phyloP scores from a whole-genome alignment of 2,888 invertebrate genomes.

The Cheilosia urbana region DNA sequence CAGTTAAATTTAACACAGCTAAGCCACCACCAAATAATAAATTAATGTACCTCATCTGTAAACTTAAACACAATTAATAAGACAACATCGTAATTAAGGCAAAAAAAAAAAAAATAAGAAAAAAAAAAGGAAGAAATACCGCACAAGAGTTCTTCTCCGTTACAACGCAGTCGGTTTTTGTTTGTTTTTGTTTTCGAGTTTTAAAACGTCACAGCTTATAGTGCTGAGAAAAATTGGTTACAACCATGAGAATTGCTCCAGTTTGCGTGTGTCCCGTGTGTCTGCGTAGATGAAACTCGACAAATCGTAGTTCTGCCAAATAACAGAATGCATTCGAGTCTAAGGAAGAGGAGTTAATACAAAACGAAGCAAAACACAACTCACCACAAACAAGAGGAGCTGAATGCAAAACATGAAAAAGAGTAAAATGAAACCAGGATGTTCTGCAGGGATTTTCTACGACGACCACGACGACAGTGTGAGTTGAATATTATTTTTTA shows the following conservation, averaged over 20 bases:
- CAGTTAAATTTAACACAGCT: slow-evolving; percentile 7
- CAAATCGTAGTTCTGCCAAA: neutral
- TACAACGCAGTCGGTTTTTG: neutral
- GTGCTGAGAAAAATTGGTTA: slow-evolving; percentile 1
- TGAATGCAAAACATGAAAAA: slow-evolving; percentile 28
- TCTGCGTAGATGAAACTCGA: neutral
- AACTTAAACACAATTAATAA: slow-evolving; percentile 13
- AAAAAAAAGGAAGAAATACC: neutral
- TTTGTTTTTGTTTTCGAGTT: neutral
- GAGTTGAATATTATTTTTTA: slow-evolving; percentile 9
- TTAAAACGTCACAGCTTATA: neutral
- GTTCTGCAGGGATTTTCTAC: slow-evolving; percentile 54
- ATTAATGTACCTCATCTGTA: slow-evolving; percentile 29
- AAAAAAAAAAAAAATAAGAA: neutral
- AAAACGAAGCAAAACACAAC: neutral
- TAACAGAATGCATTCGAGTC: slow-evolving; percentile 23
- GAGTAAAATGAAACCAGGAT: slow-evolving; percentile 52
- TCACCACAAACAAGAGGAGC: slow-evolving; percentile 5
- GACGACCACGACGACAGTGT: slow-evolving; percentile 25
- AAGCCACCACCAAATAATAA: slow-evolving; percentile 24
- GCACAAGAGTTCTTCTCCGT: neutral
- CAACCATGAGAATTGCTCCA: slow-evolving; percentile 9
- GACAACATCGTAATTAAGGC: slow-evolving; percentile 4
- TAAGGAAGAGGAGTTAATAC: slow-evolving; percentile 27
- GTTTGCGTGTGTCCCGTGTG: neutral